Base-by-base conservation (phyloP, 2,888 invertebrate species). In the Erebia palarica region DNA sequence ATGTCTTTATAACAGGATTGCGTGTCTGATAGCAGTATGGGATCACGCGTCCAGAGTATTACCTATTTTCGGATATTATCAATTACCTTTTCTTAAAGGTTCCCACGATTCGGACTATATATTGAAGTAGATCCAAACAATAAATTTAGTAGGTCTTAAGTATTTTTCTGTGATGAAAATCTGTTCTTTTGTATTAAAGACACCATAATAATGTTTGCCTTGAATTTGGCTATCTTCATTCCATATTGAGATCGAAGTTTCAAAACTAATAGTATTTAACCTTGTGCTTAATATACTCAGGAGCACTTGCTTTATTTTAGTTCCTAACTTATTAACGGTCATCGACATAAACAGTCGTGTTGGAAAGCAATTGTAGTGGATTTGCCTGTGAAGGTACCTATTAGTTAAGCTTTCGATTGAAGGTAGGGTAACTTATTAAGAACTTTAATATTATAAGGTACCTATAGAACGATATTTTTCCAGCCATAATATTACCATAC, bases 1-100 rank as follows among this genome's bases (percentile, higher is more conserved):
- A 91, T 88, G 88, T 90, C 90, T 92, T 86, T 88, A 91, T 91
- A 91, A 84, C 85, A 74, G 79, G 83, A 81, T 90, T 78, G 92
- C 92, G 91, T 92, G 91, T 80, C 81, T 80, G 82, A 79, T 73
- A 77, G 80, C 86, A 85, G 81, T 92, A 85, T 84, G 74, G 79
- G 78, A 77, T 78, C 81, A 81, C 82, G 83, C 85, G 83, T 83
- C 77, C 81, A 85, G 83, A 85, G 84, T 87, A 87, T 85, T 82
- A 76, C 74, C 76, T 73, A 76, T 78, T 75, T 74, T 77, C 59
- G 68, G 72, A 68, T 70, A 73, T 75, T 73, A 76, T 76, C 75
- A 77, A 77, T 77, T 75, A 75, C 67, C 68, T 74, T 67, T 70
- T 68, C 72, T 65, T 68, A 58, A 44, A 60, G 57, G 49, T 74